Conservation (phyloP, 2,113 vertebrate species). For the Thinocorus orbignyianus region DNA sequence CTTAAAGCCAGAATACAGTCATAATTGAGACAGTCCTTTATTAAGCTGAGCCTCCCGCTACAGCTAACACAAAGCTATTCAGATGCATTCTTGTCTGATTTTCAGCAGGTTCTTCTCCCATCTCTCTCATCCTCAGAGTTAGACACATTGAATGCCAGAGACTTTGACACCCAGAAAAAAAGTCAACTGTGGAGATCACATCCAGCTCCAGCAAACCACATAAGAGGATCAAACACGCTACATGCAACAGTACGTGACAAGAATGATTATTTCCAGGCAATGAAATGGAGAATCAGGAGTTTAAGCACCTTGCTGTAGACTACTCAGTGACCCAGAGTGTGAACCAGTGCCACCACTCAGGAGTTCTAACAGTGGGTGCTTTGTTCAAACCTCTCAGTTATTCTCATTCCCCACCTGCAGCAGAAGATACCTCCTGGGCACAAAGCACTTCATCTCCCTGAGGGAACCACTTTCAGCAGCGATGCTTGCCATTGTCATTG, state of each 20-base stretch:
- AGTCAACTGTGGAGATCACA: not conserved
- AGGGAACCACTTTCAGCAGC: not conserved
- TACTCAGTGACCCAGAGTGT: not conserved
- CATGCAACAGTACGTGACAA: not conserved
- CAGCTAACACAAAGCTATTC: not conserved
- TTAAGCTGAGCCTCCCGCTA: not conserved
- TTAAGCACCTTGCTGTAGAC: not conserved
- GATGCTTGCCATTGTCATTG: not conserved
- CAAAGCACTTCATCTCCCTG: not conserved
- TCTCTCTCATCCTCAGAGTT: not conserved
- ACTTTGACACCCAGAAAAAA: not conserved
- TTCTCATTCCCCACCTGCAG: not conserved
- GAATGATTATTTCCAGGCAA: not conserved
- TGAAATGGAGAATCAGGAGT: not conserved
- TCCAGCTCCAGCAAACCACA: not conserved
- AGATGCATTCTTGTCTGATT: not conserved
- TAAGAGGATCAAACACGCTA: not conserved
- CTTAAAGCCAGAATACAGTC: not conserved
- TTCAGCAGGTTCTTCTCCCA: not conserved
- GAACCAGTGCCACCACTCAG: not conserved
- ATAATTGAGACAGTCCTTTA: not conserved
- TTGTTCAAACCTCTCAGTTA: not conserved
- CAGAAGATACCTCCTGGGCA: accelerated
- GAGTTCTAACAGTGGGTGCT: not conserved
- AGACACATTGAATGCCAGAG: not conserved